Conservation (phyloP, 2,888 invertebrate genomes). For the Calameuta pallipes region DNA sequence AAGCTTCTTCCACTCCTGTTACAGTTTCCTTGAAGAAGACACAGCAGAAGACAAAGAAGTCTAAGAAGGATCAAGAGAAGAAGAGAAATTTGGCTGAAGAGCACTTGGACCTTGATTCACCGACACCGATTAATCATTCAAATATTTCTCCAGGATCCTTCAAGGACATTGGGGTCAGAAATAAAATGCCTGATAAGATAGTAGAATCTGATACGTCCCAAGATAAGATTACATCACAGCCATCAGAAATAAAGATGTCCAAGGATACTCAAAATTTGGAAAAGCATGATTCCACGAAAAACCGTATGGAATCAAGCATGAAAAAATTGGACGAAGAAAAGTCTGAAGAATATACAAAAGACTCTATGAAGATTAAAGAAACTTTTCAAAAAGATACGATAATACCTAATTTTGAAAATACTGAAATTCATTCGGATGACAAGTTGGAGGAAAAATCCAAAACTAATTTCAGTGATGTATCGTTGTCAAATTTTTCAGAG, state of each 20-base stretch:
- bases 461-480: background rate
- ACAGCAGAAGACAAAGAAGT: background rate
- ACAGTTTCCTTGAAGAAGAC: slow-evolving; percentile 7
- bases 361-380: background rate
- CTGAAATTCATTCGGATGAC: background rate
- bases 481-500: background rate
- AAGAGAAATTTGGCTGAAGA: slow-evolving; percentile 53
- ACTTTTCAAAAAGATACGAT: background rate
- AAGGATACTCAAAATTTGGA: background rate
- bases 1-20: slow-evolving; percentile 43
- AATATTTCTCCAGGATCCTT: background rate
- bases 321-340: background rate
- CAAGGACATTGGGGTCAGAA: background rate
- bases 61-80: slow-evolving; percentile 33
- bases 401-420: background rate
- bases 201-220: background rate
- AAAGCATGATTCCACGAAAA: background rate
- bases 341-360: background rate
- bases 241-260: background rate
- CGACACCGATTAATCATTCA: slow-evolving; percentile 9
- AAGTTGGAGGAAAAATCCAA: background rate
- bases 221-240: background rate
- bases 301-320: background rate
- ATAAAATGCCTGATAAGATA: background rate
- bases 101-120: slow-evolving; percentile 45